Percentiles rank a stretch among this genome's conserved stretches.
These are phyloP conservation scores for Sycophila texana DNA, from an alignment of 2,888 invertebrate genomes.

Conservation along the genomic window DNA sequence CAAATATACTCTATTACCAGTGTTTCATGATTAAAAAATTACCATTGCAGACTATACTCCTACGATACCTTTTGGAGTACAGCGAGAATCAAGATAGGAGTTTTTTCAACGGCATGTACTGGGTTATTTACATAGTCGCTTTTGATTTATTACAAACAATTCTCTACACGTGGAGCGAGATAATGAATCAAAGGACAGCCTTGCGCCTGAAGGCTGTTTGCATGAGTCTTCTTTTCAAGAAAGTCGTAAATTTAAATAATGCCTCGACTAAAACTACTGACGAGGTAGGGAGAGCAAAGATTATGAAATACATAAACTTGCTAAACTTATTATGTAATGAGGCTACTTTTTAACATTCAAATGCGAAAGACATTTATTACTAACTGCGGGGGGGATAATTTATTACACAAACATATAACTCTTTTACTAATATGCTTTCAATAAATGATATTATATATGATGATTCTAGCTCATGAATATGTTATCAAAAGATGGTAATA, in stretches of 20 bases:
- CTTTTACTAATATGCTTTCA: background rate
- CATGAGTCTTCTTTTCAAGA: constrained; percentile 71
- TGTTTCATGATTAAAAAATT: background rate
- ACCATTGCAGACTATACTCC: constrained; percentile 73
- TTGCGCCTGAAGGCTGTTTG: constrained; percentile 73
- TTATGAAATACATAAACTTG: background rate
- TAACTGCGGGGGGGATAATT: no score
- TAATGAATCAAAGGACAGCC: constrained; percentile 76
- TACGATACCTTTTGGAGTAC: constrained; percentile 75
- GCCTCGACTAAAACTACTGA: constrained; percentile 76
- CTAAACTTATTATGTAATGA: no score
- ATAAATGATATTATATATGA: constrained; percentile 48
- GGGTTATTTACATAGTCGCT: constrained; percentile 74
- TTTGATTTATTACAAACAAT: constrained; percentile 76
- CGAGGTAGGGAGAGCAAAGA: constrained; percentile 61
- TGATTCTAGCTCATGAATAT: constrained; percentile 78
- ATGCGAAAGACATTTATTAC: no score
- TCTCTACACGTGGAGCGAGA: constrained; percentile 77
- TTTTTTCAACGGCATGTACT: constrained; percentile 74
- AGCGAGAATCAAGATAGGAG: constrained; percentile 72
- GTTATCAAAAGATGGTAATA: constrained; percentile 78
- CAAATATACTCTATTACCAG: background rate
- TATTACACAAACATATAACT: no score
- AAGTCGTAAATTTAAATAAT: constrained; percentile 71
- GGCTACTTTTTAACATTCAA: no score